Conservation (phyloP, 2,888 invertebrate species). For the Drosophila crucigera region DNA sequence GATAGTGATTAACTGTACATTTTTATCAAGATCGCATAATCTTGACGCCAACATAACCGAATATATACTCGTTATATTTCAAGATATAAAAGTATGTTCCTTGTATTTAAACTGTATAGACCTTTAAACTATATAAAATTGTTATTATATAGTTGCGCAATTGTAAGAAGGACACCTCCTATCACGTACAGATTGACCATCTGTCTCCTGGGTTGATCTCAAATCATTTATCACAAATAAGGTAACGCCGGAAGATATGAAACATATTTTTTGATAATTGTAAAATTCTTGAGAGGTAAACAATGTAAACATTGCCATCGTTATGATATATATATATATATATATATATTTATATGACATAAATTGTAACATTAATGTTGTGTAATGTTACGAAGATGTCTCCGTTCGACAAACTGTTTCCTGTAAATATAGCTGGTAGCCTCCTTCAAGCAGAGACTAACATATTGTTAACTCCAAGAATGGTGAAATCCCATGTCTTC, state of each 20-base stretch:
- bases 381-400: not conserved
- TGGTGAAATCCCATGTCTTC: not conserved
- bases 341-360: too few species aligned
- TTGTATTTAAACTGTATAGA: too few species aligned
- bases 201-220: not conserved
- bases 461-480: not conserved
- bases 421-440: not conserved
- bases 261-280: not conserved
- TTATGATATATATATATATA: too few species aligned
- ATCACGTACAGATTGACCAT: not conserved
- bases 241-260: accelerated
- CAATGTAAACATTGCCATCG: too few species aligned
- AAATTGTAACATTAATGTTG: not conserved
- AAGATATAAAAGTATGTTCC: not conserved
- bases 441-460: not conserved
- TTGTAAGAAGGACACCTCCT: not conserved
- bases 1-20: not conserved
- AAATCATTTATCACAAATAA: not conserved
- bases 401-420: not conserved
- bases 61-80: not conserved
- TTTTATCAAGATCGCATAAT: not conserved
- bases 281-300: not conserved
- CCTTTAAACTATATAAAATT: not conserved
- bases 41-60: not conserved
- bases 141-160: not conserved